Base-by-base conservation (phyloP, 2,113 vertebrate genomes). In the cat (Felis catus) region DNA sequence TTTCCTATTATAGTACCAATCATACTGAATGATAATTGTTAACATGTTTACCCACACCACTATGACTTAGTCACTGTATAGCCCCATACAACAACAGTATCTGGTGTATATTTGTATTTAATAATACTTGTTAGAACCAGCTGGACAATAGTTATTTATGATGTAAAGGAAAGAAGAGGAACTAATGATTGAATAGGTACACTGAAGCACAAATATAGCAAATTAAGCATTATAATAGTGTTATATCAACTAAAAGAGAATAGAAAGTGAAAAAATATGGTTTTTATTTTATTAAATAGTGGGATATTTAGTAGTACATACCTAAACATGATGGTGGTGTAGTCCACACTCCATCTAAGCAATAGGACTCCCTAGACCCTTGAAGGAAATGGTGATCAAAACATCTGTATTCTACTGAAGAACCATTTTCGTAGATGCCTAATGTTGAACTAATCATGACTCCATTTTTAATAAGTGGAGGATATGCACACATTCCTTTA, bases 381-480 rank as follows among this genome's bases (percentile, higher is more conserved):
- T 99, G 96, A 39, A 99, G 97, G 89, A 98, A 98, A 88, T 99
- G 39, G 61, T 98, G 89, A 5, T 98, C 98, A 73, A 68, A 98
- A 88, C 99, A 99, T 29, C 1, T 96, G 74, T 99, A 99, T 66
- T 98, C 97, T 93, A 99, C 91, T 1, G 97, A 98, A 58, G 99
- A 98, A 13, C 98, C 98, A 15, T 61, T 98, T 63, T 98, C 98
- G 31, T 98, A 99, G 63, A 94, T 88, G 8, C 10, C 25, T 41
- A 66, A 27, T 0, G 14, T 36, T 91, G 96, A 96, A 31, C 93
- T 61, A 51, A 94, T 63, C 45, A 98, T 63, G 36, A 63, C 66
- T 92, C 98, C 99, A 82, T 99, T 98, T 5, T 25, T 94, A 98
- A 99, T 74, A 51, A 97, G 55, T n/a, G 98, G 98, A 51, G 99